These are phyloP conservation scores for Diorhabda elongata DNA, from an alignment of 1,140 invertebrate genomes.

Conservation along the genomic window DNA sequence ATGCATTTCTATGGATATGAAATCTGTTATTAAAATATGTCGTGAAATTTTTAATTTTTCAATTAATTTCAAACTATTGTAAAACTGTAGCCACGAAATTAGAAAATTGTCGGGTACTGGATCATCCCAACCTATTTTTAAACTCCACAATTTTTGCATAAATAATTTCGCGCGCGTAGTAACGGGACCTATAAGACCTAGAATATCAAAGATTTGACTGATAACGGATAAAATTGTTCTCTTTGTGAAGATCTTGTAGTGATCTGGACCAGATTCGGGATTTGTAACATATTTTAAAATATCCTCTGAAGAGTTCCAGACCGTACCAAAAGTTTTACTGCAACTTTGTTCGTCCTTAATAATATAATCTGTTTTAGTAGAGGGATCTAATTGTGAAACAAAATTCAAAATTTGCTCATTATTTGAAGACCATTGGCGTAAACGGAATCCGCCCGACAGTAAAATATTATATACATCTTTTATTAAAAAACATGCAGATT, in stretches of 20 bases:
- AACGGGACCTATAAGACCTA: constrained; percentile 47
- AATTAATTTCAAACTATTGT: constrained; percentile 6
- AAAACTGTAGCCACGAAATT: constrained; percentile 18
- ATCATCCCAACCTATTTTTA: constrained; percentile 24
- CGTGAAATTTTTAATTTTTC: constrained; percentile 10
- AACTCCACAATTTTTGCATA: constrained; percentile 48
- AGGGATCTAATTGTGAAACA: too few relatives aligned
- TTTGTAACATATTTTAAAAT: neutral
- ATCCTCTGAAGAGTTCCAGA: constrained; percentile 13
- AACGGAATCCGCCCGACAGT: too few relatives aligned
- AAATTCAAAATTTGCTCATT: too few relatives aligned
- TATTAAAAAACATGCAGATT: constrained; percentile 17
- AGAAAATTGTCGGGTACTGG: constrained; percentile 12
- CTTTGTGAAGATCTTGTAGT: constrained; percentile 18
- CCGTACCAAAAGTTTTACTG: constrained; percentile 16
- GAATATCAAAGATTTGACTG: constrained; percentile 44
- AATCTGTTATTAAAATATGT: constrained; percentile 4
- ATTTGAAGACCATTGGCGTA: too few relatives aligned
- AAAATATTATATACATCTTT: too few relatives aligned
- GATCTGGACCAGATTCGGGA: neutral
- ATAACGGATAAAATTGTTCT: constrained; percentile 25
- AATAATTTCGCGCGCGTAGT: constrained; percentile 47
- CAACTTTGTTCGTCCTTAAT: too few relatives aligned
- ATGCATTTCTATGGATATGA: constrained; percentile 23
- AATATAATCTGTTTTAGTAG: too few relatives aligned